Evolutionary conservation across 2,888 invertebrate genomes (phyloP).

Genomic region (Bellardia bayeri): DNA sequence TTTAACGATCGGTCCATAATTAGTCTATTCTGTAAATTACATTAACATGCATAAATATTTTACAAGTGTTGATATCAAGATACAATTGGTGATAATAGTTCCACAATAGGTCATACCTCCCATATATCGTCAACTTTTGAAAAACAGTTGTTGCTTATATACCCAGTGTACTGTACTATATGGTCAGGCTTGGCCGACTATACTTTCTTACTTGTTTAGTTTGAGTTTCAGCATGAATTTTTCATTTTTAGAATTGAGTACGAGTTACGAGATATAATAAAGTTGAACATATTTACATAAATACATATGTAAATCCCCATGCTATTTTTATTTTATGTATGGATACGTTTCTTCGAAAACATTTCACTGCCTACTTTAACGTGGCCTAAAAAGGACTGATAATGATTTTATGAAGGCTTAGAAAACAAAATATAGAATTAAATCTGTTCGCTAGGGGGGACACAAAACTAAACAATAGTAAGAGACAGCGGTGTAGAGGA

Average conservation of each 20-base stretch:
- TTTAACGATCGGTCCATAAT: no score
- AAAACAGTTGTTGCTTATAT: no score
- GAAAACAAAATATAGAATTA: slow-evolving; percentile 39
- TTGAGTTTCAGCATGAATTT: not conserved
- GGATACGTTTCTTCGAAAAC: slow-evolving; percentile 3
- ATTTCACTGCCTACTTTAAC: slow-evolving; percentile 28
- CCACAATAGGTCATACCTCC: no score
- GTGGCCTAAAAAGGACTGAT: slow-evolving; percentile 29
- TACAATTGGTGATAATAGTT: no score
- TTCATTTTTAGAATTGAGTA: not conserved
- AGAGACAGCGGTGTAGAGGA: not conserved
- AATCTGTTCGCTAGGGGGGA: slow-evolving; percentile 11
- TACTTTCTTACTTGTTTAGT: not conserved
- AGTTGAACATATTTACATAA: slow-evolving; percentile 58
- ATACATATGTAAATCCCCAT: not conserved
- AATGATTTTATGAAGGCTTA: slow-evolving; percentile 41
- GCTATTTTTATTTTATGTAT: not conserved
- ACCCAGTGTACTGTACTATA: no score
- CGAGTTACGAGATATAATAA: slow-evolving; percentile 8
- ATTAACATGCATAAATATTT: no score
- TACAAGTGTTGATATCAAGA: no score
- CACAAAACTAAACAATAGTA: not conserved
- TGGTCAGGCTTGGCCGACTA: no score
- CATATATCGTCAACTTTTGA: no score
- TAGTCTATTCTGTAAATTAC: no score